A percentile compares a stretch with the other conserved stretches of the same genome.
These are phyloP conservation scores for Lepus americanus DNA, from an alignment of 2,113 vertebrate genomes.

Conservation along the genomic window DNA sequence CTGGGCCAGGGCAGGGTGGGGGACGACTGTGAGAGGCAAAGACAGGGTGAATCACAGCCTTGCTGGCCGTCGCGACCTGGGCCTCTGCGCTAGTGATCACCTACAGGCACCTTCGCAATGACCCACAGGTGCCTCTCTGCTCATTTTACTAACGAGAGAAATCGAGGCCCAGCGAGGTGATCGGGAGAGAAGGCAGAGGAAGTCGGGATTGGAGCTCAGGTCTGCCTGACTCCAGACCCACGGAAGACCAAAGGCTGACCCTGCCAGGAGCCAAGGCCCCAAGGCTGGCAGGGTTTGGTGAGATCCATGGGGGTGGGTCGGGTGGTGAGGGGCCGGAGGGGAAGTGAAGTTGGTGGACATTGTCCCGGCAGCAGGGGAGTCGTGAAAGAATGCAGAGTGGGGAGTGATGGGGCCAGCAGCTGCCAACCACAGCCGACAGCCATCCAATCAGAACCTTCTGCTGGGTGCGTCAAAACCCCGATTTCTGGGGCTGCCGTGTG, in stretches of 20 bases:
- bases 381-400: no score
- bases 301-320: not conserved
- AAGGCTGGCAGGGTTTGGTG: not conserved
- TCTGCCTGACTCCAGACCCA: constrained; percentile 6
- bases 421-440: not conserved
- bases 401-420: not conserved
- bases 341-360: not conserved
- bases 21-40: constrained; percentile 13
- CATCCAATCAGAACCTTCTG: not conserved
- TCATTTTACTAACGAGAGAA: constrained; percentile 53
- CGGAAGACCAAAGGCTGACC: not conserved
- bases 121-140: not conserved
- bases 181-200: constrained; percentile 2
- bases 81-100: not conserved
- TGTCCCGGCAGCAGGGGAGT: not conserved
- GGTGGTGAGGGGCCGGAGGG: not conserved
- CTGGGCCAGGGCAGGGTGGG: not conserved
- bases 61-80: not conserved
- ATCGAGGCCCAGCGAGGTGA: constrained; percentile 68
- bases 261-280: not conserved
- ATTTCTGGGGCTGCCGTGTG: no score
- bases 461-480: not conserved
- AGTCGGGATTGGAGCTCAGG: constrained; percentile 5
- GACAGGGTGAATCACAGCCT: constrained; percentile 32
- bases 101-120: no score